A percentile compares a stretch with the other conserved stretches of the same genome.
Evolutionary conservation across 1,140 invertebrate genomes (phyloP).

Genomic region (Drosophila trapezifrons): DNA sequence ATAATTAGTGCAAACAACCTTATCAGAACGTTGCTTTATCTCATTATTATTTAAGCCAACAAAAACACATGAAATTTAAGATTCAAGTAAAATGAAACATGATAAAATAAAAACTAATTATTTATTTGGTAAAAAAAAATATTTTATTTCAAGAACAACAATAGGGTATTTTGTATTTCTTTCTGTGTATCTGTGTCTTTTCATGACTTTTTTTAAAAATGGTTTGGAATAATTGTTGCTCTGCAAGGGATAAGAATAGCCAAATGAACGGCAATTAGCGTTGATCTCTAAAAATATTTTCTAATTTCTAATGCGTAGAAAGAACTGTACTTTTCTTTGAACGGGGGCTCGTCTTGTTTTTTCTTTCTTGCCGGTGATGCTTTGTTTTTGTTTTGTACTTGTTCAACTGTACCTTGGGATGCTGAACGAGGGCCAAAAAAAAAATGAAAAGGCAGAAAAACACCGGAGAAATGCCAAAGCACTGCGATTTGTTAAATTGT

Average conservation of each 20-base stretch:
- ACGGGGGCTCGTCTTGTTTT: slow-evolving; percentile 59
- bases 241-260: slow-evolving; percentile 2
- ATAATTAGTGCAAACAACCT: neutral
- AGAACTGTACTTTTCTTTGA: slow-evolving; percentile 23
- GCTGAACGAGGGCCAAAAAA: slow-evolving; percentile 32
- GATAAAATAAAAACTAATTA: no score
- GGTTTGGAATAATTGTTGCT: slow-evolving; percentile 7
- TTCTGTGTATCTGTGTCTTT: slow-evolving; percentile 1
- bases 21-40: neutral
- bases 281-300: slow-evolving; percentile 3
- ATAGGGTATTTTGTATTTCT: neutral
- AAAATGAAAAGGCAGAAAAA: slow-evolving; percentile 27
- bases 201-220: neutral
- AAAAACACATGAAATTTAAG: neutral
- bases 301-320: slow-evolving; percentile 4
- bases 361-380: slow-evolving; percentile 13
- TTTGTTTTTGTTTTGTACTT: slow-evolving; percentile 39
- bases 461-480: slow-evolving; percentile 33
- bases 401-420: slow-evolving; percentile 69
- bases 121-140: no score
- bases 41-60: neutral
- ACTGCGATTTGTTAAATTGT: slow-evolving; percentile 67
- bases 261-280: neutral
- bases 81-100: neutral
- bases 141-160: neutral